Evolutionary conservation across 2,888 invertebrate species (phyloP).

Genomic region (Lepeophtheirus nordmannii): DNA sequence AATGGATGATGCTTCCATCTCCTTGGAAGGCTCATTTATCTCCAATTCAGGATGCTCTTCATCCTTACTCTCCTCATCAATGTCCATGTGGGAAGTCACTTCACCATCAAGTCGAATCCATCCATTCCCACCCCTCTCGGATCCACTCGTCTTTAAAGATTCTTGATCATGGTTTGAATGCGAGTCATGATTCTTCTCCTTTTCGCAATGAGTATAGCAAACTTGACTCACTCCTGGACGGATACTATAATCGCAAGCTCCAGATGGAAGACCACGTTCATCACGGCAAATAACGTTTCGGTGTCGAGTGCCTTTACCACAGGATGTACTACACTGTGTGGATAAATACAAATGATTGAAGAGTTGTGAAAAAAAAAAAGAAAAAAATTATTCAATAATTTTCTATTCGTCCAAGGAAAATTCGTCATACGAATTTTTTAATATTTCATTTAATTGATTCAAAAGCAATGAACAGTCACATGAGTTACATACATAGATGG

Average conservation of each 20-base stretch:
- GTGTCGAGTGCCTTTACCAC: slow-evolving; percentile 63
- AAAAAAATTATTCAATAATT: neutral
- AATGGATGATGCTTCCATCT: too few relatives aligned
- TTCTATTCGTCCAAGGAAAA: neutral
- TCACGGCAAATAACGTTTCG: slow-evolving; percentile 59
- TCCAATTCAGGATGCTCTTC: neutral
- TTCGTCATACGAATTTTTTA: too few relatives aligned
- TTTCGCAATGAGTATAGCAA: slow-evolving; percentile 39
- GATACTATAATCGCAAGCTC: slow-evolving; percentile 49
- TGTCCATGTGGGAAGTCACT: neutral
- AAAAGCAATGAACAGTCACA: too few relatives aligned
- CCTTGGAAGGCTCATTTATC: too few relatives aligned
- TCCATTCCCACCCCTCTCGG: neutral
- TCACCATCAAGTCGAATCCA: neutral
- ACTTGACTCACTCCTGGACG: slow-evolving; percentile 54
- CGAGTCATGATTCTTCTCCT: slow-evolving; percentile 24
- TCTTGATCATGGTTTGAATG: neutral
- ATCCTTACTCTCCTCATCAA: neutral
- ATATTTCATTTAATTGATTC: too few relatives aligned
- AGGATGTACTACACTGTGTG: slow-evolving; percentile 73
- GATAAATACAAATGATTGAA: too few relatives aligned
- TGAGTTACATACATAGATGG: too few relatives aligned
- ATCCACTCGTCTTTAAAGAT: neutral
- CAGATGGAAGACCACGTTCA: slow-evolving; percentile 40
- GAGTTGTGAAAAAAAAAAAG: slow-evolving; percentile 18